Evolutionary conservation across 1,140 invertebrate species (phyloP).

Genomic region (Dolichoris vasculosae): DNA sequence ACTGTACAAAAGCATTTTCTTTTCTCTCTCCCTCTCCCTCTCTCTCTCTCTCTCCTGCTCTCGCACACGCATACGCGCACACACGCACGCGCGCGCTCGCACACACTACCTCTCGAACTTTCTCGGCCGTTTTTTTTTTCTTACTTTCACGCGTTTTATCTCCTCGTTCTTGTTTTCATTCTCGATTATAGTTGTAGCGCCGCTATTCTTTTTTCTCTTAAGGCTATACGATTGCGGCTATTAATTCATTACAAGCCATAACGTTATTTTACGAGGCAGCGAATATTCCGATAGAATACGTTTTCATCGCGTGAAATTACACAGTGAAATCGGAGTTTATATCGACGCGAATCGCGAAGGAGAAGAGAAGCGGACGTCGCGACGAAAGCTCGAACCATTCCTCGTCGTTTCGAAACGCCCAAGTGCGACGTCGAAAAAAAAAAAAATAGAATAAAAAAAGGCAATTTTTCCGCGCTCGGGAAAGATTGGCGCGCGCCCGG

Average conservation of each 20-base stretch:
- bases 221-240: conserved; percentile 16
- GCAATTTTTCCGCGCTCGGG: not conserved
- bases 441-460: no score
- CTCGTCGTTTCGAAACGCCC: no score
- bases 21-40: not conserved
- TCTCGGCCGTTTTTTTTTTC: conserved; percentile 7
- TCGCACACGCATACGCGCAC: not conserved
- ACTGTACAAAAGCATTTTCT: conserved; percentile 22
- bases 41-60: not conserved
- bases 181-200: not conserved
- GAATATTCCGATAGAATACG: not conserved
- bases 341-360: not conserved
- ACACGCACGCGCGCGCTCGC: no score
- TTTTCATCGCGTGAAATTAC: not conserved
- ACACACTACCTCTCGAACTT: not conserved
- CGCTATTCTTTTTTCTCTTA: conserved; percentile 13
- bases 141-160: conserved; percentile 6
- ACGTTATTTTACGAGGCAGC: conserved; percentile 30
- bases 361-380: not conserved
- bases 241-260: conserved; percentile 42
- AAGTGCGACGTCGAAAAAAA: no score
- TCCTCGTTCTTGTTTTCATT: not conserved
- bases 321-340: not conserved
- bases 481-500: not conserved
- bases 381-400: no score